A percentile compares a stretch with the other conserved stretches of the same genome.
Conservation (phyloP, 2,113 vertebrate genomes). For the Malurus alboscapulatus region DNA sequence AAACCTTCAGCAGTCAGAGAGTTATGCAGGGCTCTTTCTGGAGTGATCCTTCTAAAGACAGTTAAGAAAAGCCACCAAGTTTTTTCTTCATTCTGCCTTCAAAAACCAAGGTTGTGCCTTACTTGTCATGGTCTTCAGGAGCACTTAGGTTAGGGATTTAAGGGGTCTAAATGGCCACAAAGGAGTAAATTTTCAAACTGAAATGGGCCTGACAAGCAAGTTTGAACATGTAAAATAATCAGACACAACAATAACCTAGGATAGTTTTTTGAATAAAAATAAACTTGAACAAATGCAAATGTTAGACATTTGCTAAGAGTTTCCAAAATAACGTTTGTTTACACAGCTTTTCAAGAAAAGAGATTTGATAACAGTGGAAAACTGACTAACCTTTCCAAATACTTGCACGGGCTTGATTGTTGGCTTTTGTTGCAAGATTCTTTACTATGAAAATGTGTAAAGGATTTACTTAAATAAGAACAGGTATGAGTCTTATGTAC, state of each 20-base stretch:
- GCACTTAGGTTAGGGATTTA: background rate
- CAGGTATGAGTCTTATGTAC: background rate
- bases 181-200: background rate
- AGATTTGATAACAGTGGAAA: conserved; percentile 27
- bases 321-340: conserved; percentile 29
- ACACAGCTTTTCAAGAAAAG: conserved; percentile 29
- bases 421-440: background rate
- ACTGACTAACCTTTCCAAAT: conserved; percentile 14
- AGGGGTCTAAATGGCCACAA: background rate
- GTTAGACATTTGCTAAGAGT: background rate
- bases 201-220: background rate
- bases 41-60: background rate
- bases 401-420: background rate
- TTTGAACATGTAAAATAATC: background rate
- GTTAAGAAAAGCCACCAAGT: background rate
- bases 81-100: background rate
- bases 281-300: conserved; percentile 12
- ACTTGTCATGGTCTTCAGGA: background rate
- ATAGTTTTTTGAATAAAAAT: conserved; percentile 4
- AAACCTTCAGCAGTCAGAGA: background rate
- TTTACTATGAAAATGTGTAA: background rate
- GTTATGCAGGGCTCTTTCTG: background rate
- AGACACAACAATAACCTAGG: background rate
- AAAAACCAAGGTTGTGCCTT: background rate
- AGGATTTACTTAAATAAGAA: background rate